Evolutionary conservation across 2,888 invertebrate species (phyloP).

Genomic region (Abrostola tripartita): DNA sequence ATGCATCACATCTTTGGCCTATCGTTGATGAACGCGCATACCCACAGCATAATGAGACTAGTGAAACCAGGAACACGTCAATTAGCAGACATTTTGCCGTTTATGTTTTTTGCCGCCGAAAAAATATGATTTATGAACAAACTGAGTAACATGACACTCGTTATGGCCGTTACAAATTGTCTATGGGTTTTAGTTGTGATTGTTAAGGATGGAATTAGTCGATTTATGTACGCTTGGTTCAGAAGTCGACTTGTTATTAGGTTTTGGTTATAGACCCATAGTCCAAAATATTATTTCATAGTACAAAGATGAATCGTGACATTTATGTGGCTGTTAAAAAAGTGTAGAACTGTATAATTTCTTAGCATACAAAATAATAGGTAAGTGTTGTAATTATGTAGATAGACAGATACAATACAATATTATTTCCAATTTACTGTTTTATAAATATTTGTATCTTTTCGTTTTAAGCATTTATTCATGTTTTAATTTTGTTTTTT

Average conservation of each 20-base stretch:
- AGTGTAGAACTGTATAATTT: too few relatives aligned
- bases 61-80: conserved; percentile 84
- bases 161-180: conserved; percentile 84
- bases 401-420: too few relatives aligned
- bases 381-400: too few relatives aligned
- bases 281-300: not conserved
- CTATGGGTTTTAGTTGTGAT: conserved; percentile 68
- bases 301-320: too few relatives aligned
- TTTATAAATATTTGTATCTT: too few relatives aligned
- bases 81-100: conserved; percentile 85
- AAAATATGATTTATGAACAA: conserved; percentile 84
- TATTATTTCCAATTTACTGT: too few relatives aligned
- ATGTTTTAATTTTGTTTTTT: too few relatives aligned
- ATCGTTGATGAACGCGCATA: conserved; percentile 56
- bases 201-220: conserved; percentile 60
- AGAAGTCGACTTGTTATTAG: not conserved
- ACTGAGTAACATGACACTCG: conserved; percentile 79
- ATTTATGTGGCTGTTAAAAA: too few relatives aligned
- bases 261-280: not conserved
- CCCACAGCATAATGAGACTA: conserved; percentile 58
- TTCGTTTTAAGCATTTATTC: too few relatives aligned
- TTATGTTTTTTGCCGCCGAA: conserved; percentile 72
- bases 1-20: conserved; percentile 44
- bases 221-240: conserved; percentile 27
- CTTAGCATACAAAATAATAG: too few relatives aligned